Percentiles rank a stretch among this genome's conserved stretches.
Conservation (phyloP, 2,888 invertebrate genomes). For the Scaptomyza parva region DNA sequence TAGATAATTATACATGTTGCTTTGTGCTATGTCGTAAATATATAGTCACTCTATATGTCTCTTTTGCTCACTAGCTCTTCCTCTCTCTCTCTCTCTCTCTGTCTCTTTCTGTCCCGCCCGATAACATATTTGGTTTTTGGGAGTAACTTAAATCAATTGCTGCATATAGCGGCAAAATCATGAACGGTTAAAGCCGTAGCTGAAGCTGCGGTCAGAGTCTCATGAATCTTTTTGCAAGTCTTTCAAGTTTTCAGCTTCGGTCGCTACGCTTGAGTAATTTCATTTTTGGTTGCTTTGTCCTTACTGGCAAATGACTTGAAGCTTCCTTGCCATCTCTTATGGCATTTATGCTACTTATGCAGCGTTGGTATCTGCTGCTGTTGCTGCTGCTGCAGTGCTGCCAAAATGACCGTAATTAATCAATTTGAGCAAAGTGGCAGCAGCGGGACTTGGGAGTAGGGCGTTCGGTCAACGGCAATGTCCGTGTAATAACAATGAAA, state of each 20-base stretch:
- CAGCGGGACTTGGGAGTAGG: conserved; percentile 43
- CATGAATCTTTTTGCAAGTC: conserved; percentile 6
- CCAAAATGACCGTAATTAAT: conserved; percentile 79
- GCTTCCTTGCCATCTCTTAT: conserved; percentile 66
- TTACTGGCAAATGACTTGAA: conserved; percentile 72
- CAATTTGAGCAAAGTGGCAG: conserved; percentile 77
- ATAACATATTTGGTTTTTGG: conserved; percentile 46
- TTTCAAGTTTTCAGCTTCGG: conserved; percentile 29
- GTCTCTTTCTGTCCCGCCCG: conserved; percentile 8
- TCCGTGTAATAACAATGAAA: conserved; percentile 78
- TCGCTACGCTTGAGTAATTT: conserved; percentile 76
- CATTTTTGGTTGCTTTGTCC: conserved; percentile 76
- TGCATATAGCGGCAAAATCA: conserved; percentile 54
- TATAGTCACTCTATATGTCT: conserved; percentile 18
- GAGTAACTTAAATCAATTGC: conserved; percentile 81
- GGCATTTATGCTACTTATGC: conserved; percentile 76
- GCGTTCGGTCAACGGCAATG: conserved; percentile 69
- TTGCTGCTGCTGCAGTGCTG: conserved; percentile 33
- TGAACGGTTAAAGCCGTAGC: conserved; percentile 41
- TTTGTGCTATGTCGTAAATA: conserved; percentile 31
- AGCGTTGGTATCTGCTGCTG: conserved; percentile 41
- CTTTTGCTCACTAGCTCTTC: neutral
- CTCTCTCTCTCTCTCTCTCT: neutral
- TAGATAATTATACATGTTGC: conserved; percentile 27
- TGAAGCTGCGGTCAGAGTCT: conserved; percentile 21